phyloP scores from a whole-genome alignment of 2,113 vertebrate genomes.

The Neogale vison region DNA sequence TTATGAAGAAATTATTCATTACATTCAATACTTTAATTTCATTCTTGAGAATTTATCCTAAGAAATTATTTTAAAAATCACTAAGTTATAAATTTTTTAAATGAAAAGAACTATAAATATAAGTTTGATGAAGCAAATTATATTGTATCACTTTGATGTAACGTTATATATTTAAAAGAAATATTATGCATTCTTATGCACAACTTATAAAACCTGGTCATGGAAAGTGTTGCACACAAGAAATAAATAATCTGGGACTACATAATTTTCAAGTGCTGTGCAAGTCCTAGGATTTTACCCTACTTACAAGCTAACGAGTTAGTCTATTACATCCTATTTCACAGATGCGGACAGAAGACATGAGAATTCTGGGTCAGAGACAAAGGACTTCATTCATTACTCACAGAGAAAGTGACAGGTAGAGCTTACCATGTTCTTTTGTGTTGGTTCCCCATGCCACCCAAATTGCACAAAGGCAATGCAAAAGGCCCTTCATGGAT shows the following conservation, averaged over 20 bases:
- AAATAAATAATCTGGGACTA: not conserved
- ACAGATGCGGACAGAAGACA: not conserved
- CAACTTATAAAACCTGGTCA: not conserved
- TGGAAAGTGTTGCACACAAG: not conserved
- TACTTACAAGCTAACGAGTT: not conserved
- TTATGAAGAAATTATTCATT: not conserved
- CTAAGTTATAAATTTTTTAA: not conserved
- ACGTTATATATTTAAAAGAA: not conserved
- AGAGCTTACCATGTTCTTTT: not conserved
- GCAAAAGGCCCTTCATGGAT: not conserved
- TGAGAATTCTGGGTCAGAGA: not conserved
- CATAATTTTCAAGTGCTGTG: not conserved
- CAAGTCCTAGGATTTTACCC: not conserved
- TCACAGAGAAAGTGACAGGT: not conserved
- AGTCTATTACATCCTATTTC: not conserved
- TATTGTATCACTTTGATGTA: not conserved
- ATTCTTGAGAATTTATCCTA: slow-evolving; percentile 35
- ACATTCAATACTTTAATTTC: not conserved
- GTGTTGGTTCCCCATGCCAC: not conserved
- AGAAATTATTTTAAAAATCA: not conserved
- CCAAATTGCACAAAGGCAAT: not conserved
- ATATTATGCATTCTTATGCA: not conserved
- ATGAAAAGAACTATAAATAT: not conserved
- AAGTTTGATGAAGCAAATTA: not conserved
- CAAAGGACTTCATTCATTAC: not conserved